Evolutionary conservation across 2,888 invertebrate species (phyloP), one percentile per base, ranked within the genome.

Genomic region (Rutpela maculata): DNA sequence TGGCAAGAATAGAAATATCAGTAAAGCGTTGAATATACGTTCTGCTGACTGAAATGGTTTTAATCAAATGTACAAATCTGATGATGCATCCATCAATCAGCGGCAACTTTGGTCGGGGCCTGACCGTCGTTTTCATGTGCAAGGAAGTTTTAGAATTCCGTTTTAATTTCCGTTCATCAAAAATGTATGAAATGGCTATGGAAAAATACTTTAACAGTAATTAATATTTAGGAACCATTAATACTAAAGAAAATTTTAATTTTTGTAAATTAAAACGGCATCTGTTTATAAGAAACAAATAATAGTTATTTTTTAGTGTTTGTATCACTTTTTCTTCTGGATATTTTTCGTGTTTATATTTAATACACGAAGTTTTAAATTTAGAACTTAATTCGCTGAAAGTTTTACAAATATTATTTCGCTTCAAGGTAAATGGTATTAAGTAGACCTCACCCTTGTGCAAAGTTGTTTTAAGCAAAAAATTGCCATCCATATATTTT

Each of bases 31-130:
- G n/a, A 22, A 68, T 56, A 55, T 7, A 68, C 10, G 31, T 68
- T 68, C 15, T 0, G 22, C 35, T 31, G 35, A 22, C n/a, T n/a
- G 57, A 59, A 70, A 59, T 18, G 17, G n/a, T n/a, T 69, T 59
- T 57, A 57, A 69, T 69, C 35, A 56, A 59, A 69, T 35, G 69
- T 55, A 59, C 17, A 59, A 59, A 69, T 57, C 38, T 38, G 31
- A 31, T 69, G 35, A 31, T 69, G 35, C 57, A 57, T 57, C 17
- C 57, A 69, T 57, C 57, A 69, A 69, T 69, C 69, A 69, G 35
- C 31, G 31, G 35, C 69, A 69, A 18, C 31, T 22, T n/a, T 17
- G 18, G 69, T 56, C 19, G 57, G 15, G 26, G 35, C 26, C n/a
- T 15, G 35, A 57, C 57, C 57, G 38, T 57, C 69, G 59, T 57